Percentiles rank a stretch among this genome's conserved stretches.
Evolutionary conservation across 2,113 vertebrate genomes (phyloP).

Genomic region (Onychostruthus taczanowskii): DNA sequence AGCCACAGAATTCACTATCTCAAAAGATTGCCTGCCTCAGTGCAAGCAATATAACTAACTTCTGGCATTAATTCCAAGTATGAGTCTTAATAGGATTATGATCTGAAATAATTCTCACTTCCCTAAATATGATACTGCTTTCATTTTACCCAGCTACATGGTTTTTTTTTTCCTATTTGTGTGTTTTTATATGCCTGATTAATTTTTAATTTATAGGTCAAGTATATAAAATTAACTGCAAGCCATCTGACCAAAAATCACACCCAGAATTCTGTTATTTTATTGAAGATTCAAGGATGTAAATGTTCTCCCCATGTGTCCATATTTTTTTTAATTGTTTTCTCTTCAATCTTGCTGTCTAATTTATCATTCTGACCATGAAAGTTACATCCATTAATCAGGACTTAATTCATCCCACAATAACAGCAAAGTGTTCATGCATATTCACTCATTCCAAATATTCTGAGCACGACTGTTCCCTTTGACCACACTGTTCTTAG

Average conservation of each 20-base stretch:
- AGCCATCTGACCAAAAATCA: neutral
- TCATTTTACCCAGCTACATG: neutral
- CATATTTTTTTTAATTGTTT: neutral
- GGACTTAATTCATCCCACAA: neutral
- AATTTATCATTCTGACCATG: neutral
- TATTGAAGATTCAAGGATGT: neutral
- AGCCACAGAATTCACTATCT: neutral
- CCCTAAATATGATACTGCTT: neutral
- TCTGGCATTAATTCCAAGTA: neutral
- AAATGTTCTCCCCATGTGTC: neutral
- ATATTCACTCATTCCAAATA: neutral
- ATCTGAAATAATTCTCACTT: neutral
- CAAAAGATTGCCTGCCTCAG: neutral
- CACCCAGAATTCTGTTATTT: neutral
- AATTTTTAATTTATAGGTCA: neutral
- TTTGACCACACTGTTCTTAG: neutral
- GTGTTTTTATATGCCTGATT: neutral
- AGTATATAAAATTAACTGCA: neutral
- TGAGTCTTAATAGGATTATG: neutral
- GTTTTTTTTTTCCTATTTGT: neutral
- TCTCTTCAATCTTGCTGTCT: neutral
- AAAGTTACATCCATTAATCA: neutral
- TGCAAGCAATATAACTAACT: neutral
- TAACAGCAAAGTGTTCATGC: neutral
- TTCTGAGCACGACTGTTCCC: neutral